Base-by-base conservation (phyloP, 2,888 invertebrate species). In the Eucera pruinosa region DNA sequence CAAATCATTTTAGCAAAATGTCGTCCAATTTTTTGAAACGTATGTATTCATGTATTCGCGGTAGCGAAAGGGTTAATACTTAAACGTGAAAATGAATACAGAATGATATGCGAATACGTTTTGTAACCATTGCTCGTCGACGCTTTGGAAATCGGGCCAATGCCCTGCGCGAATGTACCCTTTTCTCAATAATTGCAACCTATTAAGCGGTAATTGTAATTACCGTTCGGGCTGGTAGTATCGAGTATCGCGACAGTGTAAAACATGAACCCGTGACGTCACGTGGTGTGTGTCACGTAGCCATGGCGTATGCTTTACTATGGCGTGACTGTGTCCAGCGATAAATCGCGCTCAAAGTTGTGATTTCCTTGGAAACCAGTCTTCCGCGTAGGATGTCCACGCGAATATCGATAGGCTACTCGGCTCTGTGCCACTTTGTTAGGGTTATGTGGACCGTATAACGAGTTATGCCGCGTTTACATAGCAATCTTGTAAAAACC, bases 181-280 rank as follows among this genome's bases (percentile, higher is more conserved):
- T 55, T 73, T 69, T 33, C 73, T 66, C 52, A 60, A 80, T 73
- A 80, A 80, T 78, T 69, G 66, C 66, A 48, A 78, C 52, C 62
- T 25, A 70, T 80, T 69, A 73, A 54, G 62, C 50, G n/a, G n/a
- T n/a, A n/a, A n/a, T n/a, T n/a, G 20, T 78, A 73, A 78, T 73
- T 73, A 58, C 54, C n/a, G 72, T 65, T 65, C 20, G 62, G 41
- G 30, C 11, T 45, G 57, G 65, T 67, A 69, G 57, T 47, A 76
- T 71, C 61, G 71, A 18, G 39, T 36, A 57, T 75, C 75, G 54
- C 39, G 41, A 45, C 33, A 43, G 52, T n/a, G n/a, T 55, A 68
- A 64, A 64, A 52, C 41, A 20, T 41, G 33, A 68, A 11, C 50
- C 48, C 5, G 27, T 61, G 65, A 43, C 61, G 65, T 62, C 57